Evolutionary conservation across 2,797 vertebrate genomes (phyloP).

Genomic region (Gobionotothen gibberifrons): DNA sequence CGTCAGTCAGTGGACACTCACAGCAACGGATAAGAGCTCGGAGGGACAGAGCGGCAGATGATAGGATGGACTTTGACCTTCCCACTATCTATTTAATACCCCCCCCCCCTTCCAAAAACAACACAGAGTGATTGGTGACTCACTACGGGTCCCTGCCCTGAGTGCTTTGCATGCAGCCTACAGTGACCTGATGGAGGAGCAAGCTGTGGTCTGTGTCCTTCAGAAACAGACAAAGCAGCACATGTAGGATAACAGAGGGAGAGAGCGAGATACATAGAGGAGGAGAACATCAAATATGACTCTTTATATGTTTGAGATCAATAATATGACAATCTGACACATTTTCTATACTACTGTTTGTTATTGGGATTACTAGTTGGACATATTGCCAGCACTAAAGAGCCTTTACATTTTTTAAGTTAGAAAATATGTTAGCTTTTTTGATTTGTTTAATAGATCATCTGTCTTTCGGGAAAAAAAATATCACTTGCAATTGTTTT

Average conservation of each 20-base stretch:
- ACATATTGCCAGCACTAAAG: background rate
- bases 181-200: slow-evolving; percentile 49
- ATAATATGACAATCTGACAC: background rate
- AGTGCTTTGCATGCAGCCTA: slow-evolving; percentile 47
- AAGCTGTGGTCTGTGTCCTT: slow-evolving; percentile 71
- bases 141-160: slow-evolving; percentile 50
- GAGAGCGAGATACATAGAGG: too few species aligned
- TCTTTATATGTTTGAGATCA: background rate
- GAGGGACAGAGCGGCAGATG: slow-evolving; percentile 75
- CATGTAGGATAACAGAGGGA: slow-evolving; percentile 16
- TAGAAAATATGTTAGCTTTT: too few species aligned
- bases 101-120: slow-evolving; percentile 47
- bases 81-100: slow-evolving; percentile 68
- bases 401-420: background rate
- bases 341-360: background rate
- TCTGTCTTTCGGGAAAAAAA: too few species aligned
- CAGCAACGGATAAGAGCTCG: slow-evolving; percentile 78
- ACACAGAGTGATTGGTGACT: slow-evolving; percentile 58
- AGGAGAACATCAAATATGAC: background rate
- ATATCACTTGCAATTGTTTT: background rate
- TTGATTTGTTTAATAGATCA: background rate
- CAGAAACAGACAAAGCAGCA: slow-evolving; percentile 40
- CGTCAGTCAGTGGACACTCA: slow-evolving; percentile 83
- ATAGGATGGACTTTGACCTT: slow-evolving; percentile 83
- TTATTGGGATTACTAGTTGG: background rate